Base-by-base conservation (phyloP, 2,113 vertebrate species). In the Procavia capensis region DNA sequence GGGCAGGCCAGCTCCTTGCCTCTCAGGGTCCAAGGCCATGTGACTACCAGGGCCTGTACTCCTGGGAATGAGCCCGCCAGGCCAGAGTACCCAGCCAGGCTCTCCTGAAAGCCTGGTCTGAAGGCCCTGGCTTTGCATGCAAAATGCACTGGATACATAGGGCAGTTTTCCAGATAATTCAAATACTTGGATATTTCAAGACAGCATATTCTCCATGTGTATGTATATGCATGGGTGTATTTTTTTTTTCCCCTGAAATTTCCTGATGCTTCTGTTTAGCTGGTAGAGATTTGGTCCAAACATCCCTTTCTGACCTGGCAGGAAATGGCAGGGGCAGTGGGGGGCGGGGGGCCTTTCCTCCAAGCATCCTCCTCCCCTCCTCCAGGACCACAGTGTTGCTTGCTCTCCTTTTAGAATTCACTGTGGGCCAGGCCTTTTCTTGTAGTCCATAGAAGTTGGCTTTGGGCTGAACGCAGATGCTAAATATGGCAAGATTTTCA, bases 401-500 rank as follows among this genome's bases (percentile, higher is more conserved):
- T 66, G 82, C 66, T 45, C 41, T 82, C 83, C 75, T 88, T 59
- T 89, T 74, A 95, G 90, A 78, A 97, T 45, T 61, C 1, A 0
- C 68, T 24, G 45, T 41, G 39, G 54, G 9, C 2, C 22, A 96
- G 50, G 54, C 7, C 41, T 81, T 74, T 81, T 41, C 70, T 64
- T n/a, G 78, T 13, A 14, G 64, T 80, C 79, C 80, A 57, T 95
- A 81, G 84, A 96, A 91, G 88, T 45, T 82, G 34, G 74, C 80
- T 94, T 78, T 54, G 76, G 74, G 64, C 74, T 80, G 90, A 61
- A 88, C 0, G 1, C 31, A 57, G 85, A 78, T 47, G 16, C 43
- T 34, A 57, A 79, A 68, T 76, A 72, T 59, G 63, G 75, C 29
- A 45, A 72, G 63, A 39, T 47, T 74, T 84, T 82, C 64, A 90